These are phyloP conservation scores for Phymastichus coffea DNA, from an alignment of 1,140 invertebrate genomes.

Conservation along the genomic window DNA sequence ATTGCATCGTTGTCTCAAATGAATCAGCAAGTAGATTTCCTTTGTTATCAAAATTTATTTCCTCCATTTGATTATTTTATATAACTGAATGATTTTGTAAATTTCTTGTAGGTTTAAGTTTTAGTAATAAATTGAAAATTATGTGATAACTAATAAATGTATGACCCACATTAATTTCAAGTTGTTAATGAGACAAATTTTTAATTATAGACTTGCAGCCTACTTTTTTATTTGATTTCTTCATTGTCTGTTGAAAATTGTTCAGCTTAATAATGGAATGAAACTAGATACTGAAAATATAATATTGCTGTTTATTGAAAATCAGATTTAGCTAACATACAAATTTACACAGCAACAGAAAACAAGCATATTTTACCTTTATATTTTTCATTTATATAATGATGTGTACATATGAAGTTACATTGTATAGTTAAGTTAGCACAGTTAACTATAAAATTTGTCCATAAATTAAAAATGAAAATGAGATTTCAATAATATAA, in stretches of 20 bases:
- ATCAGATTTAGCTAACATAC: background rate
- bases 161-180: background rate
- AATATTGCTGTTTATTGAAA: background rate
- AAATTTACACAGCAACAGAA: background rate
- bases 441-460: no score
- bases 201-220: conserved; percentile 1
- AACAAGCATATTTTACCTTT: background rate
- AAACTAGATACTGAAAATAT: background rate
- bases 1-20: conserved; percentile 13
- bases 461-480: background rate
- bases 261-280: no score
- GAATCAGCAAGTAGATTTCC: conserved; percentile 10
- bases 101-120: background rate
- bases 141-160: conserved; percentile 1
- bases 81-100: conserved; percentile 1
- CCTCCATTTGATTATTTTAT: conserved; percentile 11
- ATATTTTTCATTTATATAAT: background rate
- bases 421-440: no score
- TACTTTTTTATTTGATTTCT: background rate
- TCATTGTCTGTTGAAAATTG: conserved; percentile 3
- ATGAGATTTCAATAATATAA: no score
- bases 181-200: conserved; percentile 6
- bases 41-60: conserved; percentile 17
- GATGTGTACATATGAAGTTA: no score
- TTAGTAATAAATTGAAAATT: conserved; percentile 1